Evolutionary conservation across 2,888 invertebrate genomes (phyloP).

Genomic region (Athalia cordata): DNA sequence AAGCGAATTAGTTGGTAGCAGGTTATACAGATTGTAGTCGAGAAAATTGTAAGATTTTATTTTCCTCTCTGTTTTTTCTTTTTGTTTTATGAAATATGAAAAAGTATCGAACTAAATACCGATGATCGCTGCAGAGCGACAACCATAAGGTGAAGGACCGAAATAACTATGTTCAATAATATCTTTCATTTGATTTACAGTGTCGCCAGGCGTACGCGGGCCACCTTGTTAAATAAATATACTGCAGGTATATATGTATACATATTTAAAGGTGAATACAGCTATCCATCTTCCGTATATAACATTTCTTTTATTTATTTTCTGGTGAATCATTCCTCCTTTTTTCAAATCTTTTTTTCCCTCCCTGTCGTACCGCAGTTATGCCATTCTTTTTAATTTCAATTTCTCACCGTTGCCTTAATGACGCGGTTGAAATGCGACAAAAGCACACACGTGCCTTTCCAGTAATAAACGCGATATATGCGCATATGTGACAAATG

Average conservation of each 20-base stretch:
- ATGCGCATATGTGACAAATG: conserved; percentile 20
- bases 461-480: conserved; percentile 28
- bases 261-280: not conserved
- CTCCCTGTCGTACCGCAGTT: not conserved
- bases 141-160: no score
- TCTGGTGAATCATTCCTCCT: not conserved
- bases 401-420: conserved; percentile 18
- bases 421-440: conserved; percentile 33
- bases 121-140: no score
- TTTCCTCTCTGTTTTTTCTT: no score
- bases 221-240: not conserved
- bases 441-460: conserved; percentile 25
- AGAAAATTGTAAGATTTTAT: no score
- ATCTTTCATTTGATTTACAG: no score
- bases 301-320: not conserved
- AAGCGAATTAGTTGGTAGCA: no score
- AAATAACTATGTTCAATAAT: no score
- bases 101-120: no score
- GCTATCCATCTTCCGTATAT: not conserved
- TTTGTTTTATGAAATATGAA: no score
- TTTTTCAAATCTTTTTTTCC: not conserved
- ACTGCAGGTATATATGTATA: not conserved
- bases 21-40: no score
- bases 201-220: no score
- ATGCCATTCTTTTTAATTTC: conserved; percentile 21